Percentiles rank a stretch among this genome's conserved stretches.
These are phyloP conservation scores for Cosmopolites sordidus DNA, from an alignment of 2,888 invertebrate genomes.

Conservation along the genomic window DNA sequence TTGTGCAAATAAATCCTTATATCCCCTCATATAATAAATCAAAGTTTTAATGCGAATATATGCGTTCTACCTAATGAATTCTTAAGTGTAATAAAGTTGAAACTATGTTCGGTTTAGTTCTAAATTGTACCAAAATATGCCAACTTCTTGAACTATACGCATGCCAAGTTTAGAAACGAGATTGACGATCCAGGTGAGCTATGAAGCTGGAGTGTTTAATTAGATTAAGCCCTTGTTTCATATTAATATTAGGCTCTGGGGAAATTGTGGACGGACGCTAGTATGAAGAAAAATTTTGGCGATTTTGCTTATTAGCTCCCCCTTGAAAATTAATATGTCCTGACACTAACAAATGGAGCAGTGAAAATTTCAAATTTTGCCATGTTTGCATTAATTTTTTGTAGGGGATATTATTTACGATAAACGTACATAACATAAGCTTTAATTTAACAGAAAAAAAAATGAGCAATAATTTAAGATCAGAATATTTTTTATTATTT, in stretches of 20 bases:
- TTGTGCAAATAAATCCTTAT: too few species aligned
- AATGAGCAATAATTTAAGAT: too few species aligned
- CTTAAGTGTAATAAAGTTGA: not conserved
- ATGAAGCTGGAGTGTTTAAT: constrained; percentile 39
- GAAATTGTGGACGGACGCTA: constrained; percentile 44
- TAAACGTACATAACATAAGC: too few species aligned
- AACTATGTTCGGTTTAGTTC: not conserved
- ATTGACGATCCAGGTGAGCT: constrained; percentile 33
- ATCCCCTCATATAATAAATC: too few species aligned
- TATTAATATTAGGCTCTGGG: constrained; percentile 42
- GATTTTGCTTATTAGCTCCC: constrained; percentile 35
- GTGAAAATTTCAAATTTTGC: constrained; percentile 5
- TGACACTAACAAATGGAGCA: constrained; percentile 21
- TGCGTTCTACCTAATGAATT: too few species aligned
- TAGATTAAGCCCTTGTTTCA: constrained; percentile 39
- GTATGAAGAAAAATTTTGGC: constrained; percentile 42
- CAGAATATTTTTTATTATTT: too few species aligned
- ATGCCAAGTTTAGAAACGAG: not conserved
- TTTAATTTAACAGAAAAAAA: too few species aligned
- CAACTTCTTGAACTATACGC: constrained; percentile 1
- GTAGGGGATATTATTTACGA: too few species aligned
- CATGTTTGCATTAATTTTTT: too few species aligned
- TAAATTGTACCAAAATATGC: not conserved
- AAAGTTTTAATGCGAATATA: too few species aligned
- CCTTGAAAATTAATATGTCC: constrained; percentile 15